Evolutionary conservation across 2,888 invertebrate genomes (phyloP).

Genomic region (Romanomermis culicivorax): DNA sequence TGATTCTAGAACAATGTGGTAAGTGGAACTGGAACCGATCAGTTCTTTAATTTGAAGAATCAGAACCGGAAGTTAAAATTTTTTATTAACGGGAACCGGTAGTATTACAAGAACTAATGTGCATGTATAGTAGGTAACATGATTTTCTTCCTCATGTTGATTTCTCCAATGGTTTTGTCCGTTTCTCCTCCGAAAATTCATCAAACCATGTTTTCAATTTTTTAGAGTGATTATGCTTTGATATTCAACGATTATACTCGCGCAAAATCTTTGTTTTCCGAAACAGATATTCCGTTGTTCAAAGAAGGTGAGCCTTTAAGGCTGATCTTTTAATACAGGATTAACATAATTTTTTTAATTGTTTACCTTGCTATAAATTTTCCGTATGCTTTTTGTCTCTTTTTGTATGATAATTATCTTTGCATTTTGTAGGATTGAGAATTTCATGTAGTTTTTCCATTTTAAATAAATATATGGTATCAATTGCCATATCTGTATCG

Average conservation of each 20-base stretch:
- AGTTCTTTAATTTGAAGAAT: too few species aligned
- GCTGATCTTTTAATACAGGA: background rate
- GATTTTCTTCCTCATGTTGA: too few species aligned
- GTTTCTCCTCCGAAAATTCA: too few species aligned
- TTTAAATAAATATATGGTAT: background rate
- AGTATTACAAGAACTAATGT: too few species aligned
- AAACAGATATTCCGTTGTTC: conserved; percentile 35
- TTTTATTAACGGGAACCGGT: too few species aligned
- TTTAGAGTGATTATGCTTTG: conserved; percentile 67
- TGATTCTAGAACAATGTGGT: too few species aligned
- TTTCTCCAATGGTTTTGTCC: too few species aligned
- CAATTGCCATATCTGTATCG: too few species aligned
- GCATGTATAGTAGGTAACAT: too few species aligned
- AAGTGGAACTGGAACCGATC: too few species aligned
- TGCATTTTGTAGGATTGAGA: background rate
- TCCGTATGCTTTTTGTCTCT: background rate
- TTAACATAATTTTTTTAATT: background rate
- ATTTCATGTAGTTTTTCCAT: background rate
- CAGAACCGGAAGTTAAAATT: too few species aligned
- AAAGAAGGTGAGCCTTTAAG: conserved; percentile 24
- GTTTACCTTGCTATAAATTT: background rate
- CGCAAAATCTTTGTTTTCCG: conserved; percentile 80
- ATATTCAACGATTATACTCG: conserved; percentile 92
- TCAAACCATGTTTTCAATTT: conserved; percentile 8
- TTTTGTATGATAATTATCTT: background rate